Evolutionary conservation across 2,113 vertebrate species (phyloP).

Genomic region (Pituophis catenifer): DNA sequence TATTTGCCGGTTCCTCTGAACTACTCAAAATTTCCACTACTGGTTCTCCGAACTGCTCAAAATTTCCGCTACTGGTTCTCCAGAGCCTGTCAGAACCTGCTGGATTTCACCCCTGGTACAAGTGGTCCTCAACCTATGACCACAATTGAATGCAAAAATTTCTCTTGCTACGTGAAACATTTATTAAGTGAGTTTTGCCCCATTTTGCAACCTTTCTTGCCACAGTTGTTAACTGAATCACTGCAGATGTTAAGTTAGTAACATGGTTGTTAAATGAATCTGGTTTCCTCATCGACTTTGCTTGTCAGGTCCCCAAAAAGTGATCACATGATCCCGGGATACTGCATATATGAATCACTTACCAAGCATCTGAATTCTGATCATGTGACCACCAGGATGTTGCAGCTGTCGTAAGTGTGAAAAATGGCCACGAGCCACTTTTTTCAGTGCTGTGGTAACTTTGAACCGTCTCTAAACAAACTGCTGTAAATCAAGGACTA

Average conservation of each 20-base stretch:
- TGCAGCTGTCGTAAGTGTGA: background rate
- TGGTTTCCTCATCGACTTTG: background rate
- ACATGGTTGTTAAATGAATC: background rate
- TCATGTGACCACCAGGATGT: background rate
- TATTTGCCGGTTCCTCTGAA: no score
- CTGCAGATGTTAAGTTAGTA: background rate
- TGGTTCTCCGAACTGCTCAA: no score
- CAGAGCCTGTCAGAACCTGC: no score
- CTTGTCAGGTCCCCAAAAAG: background rate
- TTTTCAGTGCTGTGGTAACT: background rate
- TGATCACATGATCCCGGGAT: background rate
- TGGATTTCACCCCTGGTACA: no score
- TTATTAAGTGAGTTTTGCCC: background rate
- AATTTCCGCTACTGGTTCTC: no score
- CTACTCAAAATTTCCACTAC: no score
- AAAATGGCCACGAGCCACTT: background rate
- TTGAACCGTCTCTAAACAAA: background rate
- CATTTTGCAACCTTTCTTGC: background rate
- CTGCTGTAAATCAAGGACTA: background rate
- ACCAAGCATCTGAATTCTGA: background rate
- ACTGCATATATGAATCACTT: background rate
- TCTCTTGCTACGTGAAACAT: background rate
- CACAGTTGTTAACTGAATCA: background rate
- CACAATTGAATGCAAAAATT: background rate
- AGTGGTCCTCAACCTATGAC: background rate